Evolutionary conservation across 1,140 invertebrate species (phyloP).

Genomic region (Penaeus indicus): DNA sequence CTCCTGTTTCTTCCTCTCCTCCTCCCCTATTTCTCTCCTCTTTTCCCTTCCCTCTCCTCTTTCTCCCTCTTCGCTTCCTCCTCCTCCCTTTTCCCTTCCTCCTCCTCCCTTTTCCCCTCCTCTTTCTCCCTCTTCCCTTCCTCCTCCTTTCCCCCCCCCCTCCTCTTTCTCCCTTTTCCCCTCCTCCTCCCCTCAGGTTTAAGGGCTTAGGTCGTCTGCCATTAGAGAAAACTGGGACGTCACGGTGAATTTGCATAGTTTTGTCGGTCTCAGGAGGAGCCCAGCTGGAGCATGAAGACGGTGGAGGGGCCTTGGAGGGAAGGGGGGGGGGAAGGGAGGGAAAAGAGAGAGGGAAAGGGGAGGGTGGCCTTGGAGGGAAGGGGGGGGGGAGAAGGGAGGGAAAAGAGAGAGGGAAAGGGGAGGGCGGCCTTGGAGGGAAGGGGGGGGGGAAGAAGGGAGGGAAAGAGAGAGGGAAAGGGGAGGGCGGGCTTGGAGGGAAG

Average conservation of each 20-base stretch:
- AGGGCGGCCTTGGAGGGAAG: neutral
- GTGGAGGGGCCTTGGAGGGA: neutral
- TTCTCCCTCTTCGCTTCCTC: neutral
- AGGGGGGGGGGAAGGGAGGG: neutral
- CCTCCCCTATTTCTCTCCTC: neutral
- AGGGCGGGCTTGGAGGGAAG: too few species aligned
- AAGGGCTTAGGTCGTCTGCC: constrained; percentile 49
- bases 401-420: neutral
- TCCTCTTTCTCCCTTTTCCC: constrained; percentile 6
- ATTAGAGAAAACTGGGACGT: constrained; percentile 55
- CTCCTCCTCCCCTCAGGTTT: constrained; percentile 39
- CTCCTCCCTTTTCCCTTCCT: neutral
- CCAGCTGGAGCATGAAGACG: neutral
- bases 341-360: neutral
- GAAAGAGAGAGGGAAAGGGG: too few species aligned
- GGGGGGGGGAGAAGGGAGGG: neutral
- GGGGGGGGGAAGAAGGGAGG: neutral
- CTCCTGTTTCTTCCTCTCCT: neutral
- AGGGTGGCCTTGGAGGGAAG: neutral
- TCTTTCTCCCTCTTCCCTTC: neutral
- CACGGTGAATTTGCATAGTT: constrained; percentile 46
- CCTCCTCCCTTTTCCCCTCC: neutral
- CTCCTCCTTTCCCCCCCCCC: neutral
- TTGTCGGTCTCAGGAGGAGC: constrained; percentile 27
- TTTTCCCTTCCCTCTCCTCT: neutral